A percentile compares a stretch with the other conserved stretches of the same genome.
phyloP scores from a whole-genome alignment of 1,140 invertebrate genomes.

The Drosophila rufa region DNA sequence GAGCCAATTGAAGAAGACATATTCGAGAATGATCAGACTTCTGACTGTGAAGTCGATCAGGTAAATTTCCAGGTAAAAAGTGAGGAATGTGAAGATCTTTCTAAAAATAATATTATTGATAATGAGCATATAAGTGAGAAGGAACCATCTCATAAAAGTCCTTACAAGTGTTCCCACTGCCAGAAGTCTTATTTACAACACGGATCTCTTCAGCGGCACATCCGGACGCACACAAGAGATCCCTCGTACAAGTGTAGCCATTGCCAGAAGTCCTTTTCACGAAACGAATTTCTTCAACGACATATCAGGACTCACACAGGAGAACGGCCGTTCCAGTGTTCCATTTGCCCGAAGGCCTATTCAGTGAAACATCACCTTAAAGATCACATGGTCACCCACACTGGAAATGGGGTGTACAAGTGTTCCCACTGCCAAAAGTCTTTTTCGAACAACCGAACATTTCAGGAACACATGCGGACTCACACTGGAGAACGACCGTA shows the following conservation, averaged over 20 bases:
- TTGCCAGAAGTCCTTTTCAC: not conserved
- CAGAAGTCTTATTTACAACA: not conserved
- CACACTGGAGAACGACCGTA: not conserved
- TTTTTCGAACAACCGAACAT: not conserved
- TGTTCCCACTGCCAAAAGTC: not conserved
- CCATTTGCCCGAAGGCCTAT: not conserved
- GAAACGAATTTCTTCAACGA: not conserved
- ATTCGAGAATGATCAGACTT: not conserved
- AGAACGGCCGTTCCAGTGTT: not conserved
- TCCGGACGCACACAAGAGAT: not conserved
- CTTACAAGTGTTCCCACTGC: not conserved
- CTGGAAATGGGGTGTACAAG: slow-evolving; percentile 1
- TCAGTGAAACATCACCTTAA: not conserved
- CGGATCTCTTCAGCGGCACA: not conserved
- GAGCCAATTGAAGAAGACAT: not conserved
- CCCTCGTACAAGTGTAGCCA: not conserved
- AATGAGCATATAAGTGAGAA: not conserved
- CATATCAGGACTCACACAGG: not conserved
- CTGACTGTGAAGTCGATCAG: not conserved
- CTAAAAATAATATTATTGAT: not conserved
- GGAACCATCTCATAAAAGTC: not conserved
- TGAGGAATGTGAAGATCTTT: not conserved
- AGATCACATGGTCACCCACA: not conserved
- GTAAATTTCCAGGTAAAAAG: not conserved
- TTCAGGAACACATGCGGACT: not conserved